These are phyloP conservation scores for Fringilla coelebs DNA, from an alignment of 2,797 vertebrate genomes.

Conservation along the genomic window DNA sequence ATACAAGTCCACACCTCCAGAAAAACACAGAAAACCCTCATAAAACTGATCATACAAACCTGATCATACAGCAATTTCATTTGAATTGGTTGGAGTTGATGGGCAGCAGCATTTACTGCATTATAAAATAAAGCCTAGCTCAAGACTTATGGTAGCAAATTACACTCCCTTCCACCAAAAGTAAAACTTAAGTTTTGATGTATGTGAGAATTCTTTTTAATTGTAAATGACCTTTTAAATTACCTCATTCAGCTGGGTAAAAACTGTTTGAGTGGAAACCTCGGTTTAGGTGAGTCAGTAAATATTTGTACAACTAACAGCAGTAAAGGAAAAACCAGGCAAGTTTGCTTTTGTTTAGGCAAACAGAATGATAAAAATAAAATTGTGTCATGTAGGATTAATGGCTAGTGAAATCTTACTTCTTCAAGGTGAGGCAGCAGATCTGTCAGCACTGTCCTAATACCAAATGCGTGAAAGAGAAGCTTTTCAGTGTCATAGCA, in stretches of 20 bases:
- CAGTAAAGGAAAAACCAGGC: conserved; percentile 44
- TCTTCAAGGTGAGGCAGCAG: not conserved
- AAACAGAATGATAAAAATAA: conserved; percentile 62
- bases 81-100: not conserved
- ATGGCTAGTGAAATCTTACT: not conserved
- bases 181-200: not conserved
- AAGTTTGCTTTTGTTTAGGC: conserved; percentile 63
- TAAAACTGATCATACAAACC: not conserved
- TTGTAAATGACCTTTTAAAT: not conserved
- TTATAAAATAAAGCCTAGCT: not conserved
- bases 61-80: not conserved
- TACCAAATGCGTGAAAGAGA: not conserved
- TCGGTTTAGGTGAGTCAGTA: conserved; percentile 22
- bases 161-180: not conserved
- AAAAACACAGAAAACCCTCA: not conserved
- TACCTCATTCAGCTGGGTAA: conserved; percentile 9
- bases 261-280: conserved; percentile 2
- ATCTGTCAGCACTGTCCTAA: not conserved
- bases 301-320: conserved; percentile 53
- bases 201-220: not conserved
- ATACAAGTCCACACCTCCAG: not conserved
- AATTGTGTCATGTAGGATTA: not conserved
- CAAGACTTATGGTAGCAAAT: not conserved
- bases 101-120: not conserved
- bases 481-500: not conserved